These are phyloP conservation scores for Aix galericulata DNA, from an alignment of 2,113 vertebrate species.

Conservation along the genomic window DNA sequence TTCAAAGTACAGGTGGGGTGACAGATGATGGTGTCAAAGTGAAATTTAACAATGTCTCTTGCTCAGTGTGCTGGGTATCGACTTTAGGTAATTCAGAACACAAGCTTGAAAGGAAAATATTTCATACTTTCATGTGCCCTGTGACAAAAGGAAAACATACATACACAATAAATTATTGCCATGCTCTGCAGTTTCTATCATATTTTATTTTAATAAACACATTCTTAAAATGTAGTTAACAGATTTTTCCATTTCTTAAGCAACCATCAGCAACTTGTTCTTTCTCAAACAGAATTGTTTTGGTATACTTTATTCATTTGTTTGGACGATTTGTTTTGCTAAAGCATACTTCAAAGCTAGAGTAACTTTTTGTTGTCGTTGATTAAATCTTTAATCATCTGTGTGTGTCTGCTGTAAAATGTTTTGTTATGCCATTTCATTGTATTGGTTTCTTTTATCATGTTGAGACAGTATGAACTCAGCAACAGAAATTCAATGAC, in stretches of 20 bases:
- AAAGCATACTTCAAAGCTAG: conserved; percentile 56
- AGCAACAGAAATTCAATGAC: conserved; percentile 60
- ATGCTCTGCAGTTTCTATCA: conserved; percentile 6
- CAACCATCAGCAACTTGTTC: conserved; percentile 21
- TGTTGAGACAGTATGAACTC: conserved; percentile 58
- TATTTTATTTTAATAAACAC: conserved; percentile 60
- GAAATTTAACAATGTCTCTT: conserved; percentile 60
- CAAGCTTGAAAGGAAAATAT: conserved; percentile 55
- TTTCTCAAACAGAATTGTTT: conserved; percentile 39
- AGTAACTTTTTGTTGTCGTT: conserved; percentile 63
- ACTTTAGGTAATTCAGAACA: conserved; percentile 63
- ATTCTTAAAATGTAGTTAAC: conserved; percentile 55
- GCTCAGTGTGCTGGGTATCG: conserved; percentile 50
- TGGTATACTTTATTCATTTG: conserved; percentile 30
- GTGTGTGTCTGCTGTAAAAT: conserved; percentile 38
- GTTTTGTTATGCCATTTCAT: conserved; percentile 60
- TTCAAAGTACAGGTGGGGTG: conserved; percentile 61
- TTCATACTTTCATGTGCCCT: conserved; percentile 36
- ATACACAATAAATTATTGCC: conserved; percentile 51
- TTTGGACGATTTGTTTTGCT: conserved; percentile 59
- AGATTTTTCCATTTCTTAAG: conserved; percentile 32
- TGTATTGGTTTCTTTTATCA: conserved; percentile 63
- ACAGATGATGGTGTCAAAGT: conserved; percentile 62
- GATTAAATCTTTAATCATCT: conserved; percentile 68
- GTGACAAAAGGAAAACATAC: conserved; percentile 59